Evolutionary conservation across 2,113 vertebrate species (phyloP), one percentile per base, ranked within the genome.

Genomic region (Clarias gariepinus): DNA sequence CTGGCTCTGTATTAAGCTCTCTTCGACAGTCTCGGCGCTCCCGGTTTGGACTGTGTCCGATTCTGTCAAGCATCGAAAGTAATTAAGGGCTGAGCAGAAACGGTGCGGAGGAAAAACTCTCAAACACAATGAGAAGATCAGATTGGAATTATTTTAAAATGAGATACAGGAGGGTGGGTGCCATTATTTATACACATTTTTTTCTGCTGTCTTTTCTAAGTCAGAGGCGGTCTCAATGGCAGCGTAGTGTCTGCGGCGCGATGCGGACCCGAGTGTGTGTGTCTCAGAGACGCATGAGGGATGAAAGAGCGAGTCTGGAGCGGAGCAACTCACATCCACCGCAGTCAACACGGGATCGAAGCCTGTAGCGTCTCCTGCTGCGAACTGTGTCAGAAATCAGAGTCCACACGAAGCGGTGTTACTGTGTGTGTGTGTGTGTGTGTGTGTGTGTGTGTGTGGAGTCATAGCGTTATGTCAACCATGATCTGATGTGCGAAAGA

Each of bases 301-400:
- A 25, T 15, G 47, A n/a, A 76, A 53, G 47, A 80, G 21, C n/a
- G 16, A 61, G 3, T 28, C 77, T 60, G 12, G 9, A 21, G 36
- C 1, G 33, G 33, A 36, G 58, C 19, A 21, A 1, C 30, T 81
- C 28, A 33, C 57, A 60, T 61, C 79, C 55, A 15, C 57, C 33
- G 11, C 28, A 6, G 11, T 25, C 79, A 61, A 41, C 57, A 41
- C 76, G 90, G 63, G 63, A 89, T 81, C 63, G 86, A 89, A 89
- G 25, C 87, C 89, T 90, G 92, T 91, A 91, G 91, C 90, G 89
- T 88, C 85, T 77, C 66, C 84, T 88, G 81, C 91, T 91, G 91
- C 93, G 69, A 6, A 73, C 4, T 52, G 74, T 53, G 74, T 77
- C 74, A 13, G 74, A 41, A 76, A 81, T 25, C 79, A 61, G 55